Evolutionary conservation across 2,113 vertebrate genomes (phyloP), one percentile per base, ranked within the genome.

Genomic region (Cyanistes caeruleus): DNA sequence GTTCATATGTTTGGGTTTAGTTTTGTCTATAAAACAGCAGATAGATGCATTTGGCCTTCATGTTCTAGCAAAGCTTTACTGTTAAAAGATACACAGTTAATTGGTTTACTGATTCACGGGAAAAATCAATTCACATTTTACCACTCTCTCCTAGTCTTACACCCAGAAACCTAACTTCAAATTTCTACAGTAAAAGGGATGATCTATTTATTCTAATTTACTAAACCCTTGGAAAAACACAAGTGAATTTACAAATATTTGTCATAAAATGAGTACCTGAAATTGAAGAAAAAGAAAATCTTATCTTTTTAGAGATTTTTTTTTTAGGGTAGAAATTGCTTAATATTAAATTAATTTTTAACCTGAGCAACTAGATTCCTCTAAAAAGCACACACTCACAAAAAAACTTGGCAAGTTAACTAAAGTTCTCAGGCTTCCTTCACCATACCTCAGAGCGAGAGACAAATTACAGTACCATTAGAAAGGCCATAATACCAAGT

Each of bases 291-390:
- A 55, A 43, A 39, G 1, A 25, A 41, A 30, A 30, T 5, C 4
- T 9, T 43, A 49, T 4, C 0, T 39, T 67, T n/a, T 77, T 46
- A 51, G 13, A 55, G 13, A 33, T 30, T 22, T 2, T 1, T 2
- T 1, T 33, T 64, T 79, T 73, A 39, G 39, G 39, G 39, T 39
- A 82, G 43, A 67, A 65, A 44, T 33, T 1, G 8, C 27, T 73
- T 68, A 12, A 10, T 28, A 59, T 19, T 46, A 64, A 5, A 60
- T 48, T 60, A 23, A 67, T 44, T 31, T 85, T 52, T 91, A 73
- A 80, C 14, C 19, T 69, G 23, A 64, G 41, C 16, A 77, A 73
- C 11, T 7, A 30, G 20, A 78, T 49, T 72, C 12, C 25, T 75
- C 35, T 74, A 62, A 56, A 63, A 67, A 48, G 51, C 18, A 56